Evolutionary conservation across 2,797 vertebrate species (phyloP).

Genomic region (Rhyacichthys aspro): DNA sequence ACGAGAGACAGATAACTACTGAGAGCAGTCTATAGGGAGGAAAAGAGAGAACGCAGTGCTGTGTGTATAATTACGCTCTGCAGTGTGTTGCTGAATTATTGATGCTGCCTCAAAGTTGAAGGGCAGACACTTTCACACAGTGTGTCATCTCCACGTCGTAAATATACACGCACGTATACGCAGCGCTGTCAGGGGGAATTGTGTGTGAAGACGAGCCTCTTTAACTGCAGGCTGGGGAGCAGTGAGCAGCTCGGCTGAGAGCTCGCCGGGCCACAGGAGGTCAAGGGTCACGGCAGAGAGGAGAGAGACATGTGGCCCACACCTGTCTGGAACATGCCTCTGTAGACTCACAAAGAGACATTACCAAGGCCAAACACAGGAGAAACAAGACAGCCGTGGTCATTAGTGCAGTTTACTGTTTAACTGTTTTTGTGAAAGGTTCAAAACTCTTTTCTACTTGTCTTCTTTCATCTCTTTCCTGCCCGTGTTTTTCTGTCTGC

Average conservation of each 20-base stretch:
- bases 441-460: conserved; percentile 38
- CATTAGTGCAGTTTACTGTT: conserved; percentile 32
- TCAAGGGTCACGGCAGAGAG: conserved; percentile 40
- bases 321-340: conserved; percentile 47
- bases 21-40: conserved; percentile 21
- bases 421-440: conserved; percentile 27
- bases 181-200: conserved; percentile 19
- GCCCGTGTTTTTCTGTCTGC: conserved; percentile 35
- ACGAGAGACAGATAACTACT: conserved; percentile 42
- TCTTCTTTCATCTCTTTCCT: conserved; percentile 36
- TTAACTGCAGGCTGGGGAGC: conserved; percentile 12
- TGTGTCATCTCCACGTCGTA: conserved; percentile 29
- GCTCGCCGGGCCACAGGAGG: conserved; percentile 18
- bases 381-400: conserved; percentile 12
- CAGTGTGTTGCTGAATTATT: conserved; percentile 70
- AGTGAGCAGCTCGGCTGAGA: conserved; percentile 16
- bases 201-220: conserved; percentile 6
- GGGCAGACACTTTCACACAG: conserved; percentile 43
- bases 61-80: conserved; percentile 34
- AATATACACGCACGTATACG: conserved; percentile 15
- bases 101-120: conserved; percentile 53
- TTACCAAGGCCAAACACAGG: conserved; percentile 17
- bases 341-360: conserved; percentile 7
- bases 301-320: conserved; percentile 56
- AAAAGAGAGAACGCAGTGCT: conserved; percentile 21